These are phyloP conservation scores for Trididemnum nubilum DNA, from an alignment of 23 tunicate genomes.

Conservation along the genomic window DNA sequence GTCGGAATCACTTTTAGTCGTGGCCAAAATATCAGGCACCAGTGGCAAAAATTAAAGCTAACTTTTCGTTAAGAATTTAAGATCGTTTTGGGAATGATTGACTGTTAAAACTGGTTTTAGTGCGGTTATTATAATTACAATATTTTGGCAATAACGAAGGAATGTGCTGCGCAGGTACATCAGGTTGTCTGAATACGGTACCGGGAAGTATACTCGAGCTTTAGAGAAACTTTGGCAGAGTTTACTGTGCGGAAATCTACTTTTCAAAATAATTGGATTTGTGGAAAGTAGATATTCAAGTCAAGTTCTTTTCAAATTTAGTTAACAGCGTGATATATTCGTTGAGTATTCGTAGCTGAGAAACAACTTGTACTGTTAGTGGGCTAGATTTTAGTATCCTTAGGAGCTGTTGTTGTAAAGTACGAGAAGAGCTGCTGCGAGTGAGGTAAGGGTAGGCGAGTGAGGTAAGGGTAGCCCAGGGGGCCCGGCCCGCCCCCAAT, in stretches of 20 bases:
- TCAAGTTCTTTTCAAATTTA: background rate
- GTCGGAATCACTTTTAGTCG: background rate
- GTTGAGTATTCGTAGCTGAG: background rate
- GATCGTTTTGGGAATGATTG: background rate
- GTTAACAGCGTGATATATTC: background rate
- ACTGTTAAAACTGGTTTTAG: background rate
- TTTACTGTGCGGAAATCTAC: background rate
- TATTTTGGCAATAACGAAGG: background rate
- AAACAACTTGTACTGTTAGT: background rate
- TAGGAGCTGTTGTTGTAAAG: no score
- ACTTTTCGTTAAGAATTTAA: background rate
- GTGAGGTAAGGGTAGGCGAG: no score
- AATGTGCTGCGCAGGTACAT: background rate
- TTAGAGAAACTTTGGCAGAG: background rate
- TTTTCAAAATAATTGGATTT: background rate
- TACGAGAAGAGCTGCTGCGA: no score
- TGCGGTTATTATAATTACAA: background rate
- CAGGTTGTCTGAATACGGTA: background rate
- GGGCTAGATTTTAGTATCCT: background rate
- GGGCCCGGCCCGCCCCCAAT: no score
- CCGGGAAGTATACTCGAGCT: background rate
- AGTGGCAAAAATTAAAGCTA: background rate
- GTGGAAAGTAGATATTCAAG: background rate
- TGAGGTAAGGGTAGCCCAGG: no score
- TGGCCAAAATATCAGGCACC: background rate